Percentiles rank a stretch among this genome's conserved stretches.
These are phyloP conservation scores for Sebastes nivosus DNA, from an alignment of 2,797 vertebrate genomes.

Conservation along the genomic window DNA sequence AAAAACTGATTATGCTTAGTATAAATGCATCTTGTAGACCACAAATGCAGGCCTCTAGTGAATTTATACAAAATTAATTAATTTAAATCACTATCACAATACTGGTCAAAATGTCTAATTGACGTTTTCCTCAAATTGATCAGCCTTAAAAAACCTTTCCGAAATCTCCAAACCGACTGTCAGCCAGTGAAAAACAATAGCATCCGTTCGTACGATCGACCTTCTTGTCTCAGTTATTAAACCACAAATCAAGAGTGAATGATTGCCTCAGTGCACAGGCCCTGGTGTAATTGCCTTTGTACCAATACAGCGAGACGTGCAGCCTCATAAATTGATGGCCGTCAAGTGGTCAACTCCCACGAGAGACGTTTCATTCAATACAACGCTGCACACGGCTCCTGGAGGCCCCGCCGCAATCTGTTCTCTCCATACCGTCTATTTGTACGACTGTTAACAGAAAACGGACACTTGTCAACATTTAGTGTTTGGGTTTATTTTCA, in stretches of 20 bases:
- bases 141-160: not conserved
- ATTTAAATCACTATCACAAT: not conserved
- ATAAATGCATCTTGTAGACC: not conserved
- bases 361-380: constrained; percentile 7
- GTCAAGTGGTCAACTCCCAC: not conserved
- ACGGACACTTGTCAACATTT: not conserved
- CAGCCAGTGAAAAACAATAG: not conserved
- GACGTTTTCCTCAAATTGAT: not conserved
- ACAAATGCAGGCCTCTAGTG: not conserved
- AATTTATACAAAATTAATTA: not conserved
- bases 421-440: not conserved
- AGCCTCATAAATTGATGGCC: constrained; percentile 13
- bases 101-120: not conserved
- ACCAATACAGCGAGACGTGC: not conserved
- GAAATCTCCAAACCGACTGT: not conserved
- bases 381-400: not conserved
- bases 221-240: not conserved
- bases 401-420: not conserved
- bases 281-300: constrained; percentile 18
- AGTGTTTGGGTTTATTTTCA: constrained; percentile 45
- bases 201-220: not conserved
- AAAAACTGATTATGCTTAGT: not conserved
- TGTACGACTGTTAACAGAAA: not conserved
- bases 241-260: constrained; percentile 23
- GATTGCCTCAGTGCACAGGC: not conserved